Percentiles rank a stretch among this genome's conserved stretches.
Evolutionary conservation across 2,113 vertebrate species (phyloP).

Genomic region (Emydura subglobosa): DNA sequence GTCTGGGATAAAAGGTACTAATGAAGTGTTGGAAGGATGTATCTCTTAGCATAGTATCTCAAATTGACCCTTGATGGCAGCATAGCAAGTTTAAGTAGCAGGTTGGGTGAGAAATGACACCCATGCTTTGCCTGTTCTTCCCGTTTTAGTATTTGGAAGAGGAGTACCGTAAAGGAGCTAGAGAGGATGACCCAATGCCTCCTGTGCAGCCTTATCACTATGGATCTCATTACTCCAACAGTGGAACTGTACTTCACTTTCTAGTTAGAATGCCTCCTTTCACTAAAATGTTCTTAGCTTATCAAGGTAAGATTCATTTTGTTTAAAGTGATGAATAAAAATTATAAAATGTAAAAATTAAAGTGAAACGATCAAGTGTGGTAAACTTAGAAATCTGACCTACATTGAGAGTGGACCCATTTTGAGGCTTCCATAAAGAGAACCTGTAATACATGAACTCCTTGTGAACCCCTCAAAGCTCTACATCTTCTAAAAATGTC

Average conservation of each 20-base stretch:
- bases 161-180: slow-evolving; percentile 93
- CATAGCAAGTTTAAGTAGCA: background rate
- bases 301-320: slow-evolving; percentile 87
- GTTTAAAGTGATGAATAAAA: background rate
- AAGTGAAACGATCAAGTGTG: background rate
- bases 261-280: slow-evolving; percentile 97
- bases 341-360: background rate
- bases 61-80: background rate
- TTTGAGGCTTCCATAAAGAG: background rate
- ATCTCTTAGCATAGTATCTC: background rate
- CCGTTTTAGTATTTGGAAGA: slow-evolving; percentile 93
- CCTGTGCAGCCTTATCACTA: slow-evolving; percentile 98
- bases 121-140: background rate
- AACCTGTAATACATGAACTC: background rate
- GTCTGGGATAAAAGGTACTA: background rate
- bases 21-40: background rate
- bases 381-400: background rate
- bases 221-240: slow-evolving; percentile 99
- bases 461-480: background rate
- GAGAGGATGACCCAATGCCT: slow-evolving; percentile 98
- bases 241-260: slow-evolving; percentile 97
- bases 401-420: background rate
- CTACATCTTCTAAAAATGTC: background rate
- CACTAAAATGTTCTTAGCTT: slow-evolving; percentile 98
- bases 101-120: background rate